Conservation (phyloP, 1,140 invertebrate genomes). For the Zaprionus vittiger region DNA sequence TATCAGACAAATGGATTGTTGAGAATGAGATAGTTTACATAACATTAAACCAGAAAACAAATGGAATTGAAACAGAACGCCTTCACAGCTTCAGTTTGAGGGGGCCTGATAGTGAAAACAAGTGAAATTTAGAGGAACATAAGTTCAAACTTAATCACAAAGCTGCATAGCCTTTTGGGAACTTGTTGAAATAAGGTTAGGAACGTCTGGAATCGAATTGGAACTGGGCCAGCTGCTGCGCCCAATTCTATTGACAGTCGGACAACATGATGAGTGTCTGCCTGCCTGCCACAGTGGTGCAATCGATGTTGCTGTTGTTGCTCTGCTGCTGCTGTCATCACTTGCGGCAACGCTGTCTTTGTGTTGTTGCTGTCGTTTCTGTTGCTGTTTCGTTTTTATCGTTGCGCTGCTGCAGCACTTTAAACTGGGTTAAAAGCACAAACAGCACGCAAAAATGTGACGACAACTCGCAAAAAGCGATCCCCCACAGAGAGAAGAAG, state of each 20-base stretch:
- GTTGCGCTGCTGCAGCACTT: conserved; percentile 45
- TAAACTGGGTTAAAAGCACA: conserved; percentile 62
- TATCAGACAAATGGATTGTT: too few species aligned
- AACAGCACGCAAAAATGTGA: conserved; percentile 50
- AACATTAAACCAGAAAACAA: too few species aligned
- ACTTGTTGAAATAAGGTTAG: conserved; percentile 12
- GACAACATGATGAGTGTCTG: conserved; percentile 42
- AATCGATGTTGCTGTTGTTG: conserved; percentile 29
- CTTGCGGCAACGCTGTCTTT: conserved; percentile 5
- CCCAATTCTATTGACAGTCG: conserved; percentile 47
- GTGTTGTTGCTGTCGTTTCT: conserved; percentile 20
- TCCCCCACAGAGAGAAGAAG: conserved; percentile 4
- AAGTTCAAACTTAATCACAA: neutral
- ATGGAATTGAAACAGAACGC: neutral
- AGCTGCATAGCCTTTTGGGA: neutral
- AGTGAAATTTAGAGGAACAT: too few species aligned
- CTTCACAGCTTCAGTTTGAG: too few species aligned
- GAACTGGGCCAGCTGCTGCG: conserved; percentile 32
- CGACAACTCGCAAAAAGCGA: conserved; percentile 53
- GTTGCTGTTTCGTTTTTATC: conserved; percentile 35
- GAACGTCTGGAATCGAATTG: conserved; percentile 8
- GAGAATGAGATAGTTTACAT: too few species aligned
- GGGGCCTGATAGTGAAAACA: too few species aligned
- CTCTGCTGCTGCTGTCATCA: conserved; percentile 10
- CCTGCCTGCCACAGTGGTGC: conserved; percentile 45